phyloP scores from a whole-genome alignment of 1,140 invertebrate genomes.

The Cheumatopsyche charites region DNA sequence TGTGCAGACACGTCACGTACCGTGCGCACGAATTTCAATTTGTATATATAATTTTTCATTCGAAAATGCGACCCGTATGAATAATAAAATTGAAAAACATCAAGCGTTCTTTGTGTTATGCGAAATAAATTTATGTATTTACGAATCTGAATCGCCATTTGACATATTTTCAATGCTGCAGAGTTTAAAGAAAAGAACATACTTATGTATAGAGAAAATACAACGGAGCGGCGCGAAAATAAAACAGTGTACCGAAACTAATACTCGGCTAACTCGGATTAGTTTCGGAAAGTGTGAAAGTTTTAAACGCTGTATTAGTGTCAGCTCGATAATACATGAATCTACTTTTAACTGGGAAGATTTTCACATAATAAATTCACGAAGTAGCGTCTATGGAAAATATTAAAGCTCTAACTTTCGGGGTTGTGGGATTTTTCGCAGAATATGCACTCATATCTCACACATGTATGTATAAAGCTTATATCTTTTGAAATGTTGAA shows the following conservation, averaged over 20 bases:
- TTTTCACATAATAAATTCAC: constrained; percentile 18
- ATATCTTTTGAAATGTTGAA: no score
- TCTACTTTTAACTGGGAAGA: constrained; percentile 1
- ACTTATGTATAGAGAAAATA: no score
- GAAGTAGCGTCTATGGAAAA: not conserved
- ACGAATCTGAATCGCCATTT: no score
- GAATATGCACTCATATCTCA: no score
- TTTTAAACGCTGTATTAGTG: constrained; percentile 17
- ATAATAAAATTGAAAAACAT: not conserved
- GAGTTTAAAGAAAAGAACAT: no score
- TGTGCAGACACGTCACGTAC: no score
- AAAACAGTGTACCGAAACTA: not conserved
- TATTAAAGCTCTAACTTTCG: no score
- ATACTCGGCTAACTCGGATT: no score
- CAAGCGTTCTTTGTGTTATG: not conserved
- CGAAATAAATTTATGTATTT: not conserved
- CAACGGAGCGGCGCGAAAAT: not conserved
- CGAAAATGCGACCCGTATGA: constrained; percentile 9
- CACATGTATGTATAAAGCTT: no score
- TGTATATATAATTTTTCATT: not conserved
- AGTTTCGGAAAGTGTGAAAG: constrained; percentile 5
- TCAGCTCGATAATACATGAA: constrained; percentile 15
- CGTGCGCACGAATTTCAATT: no score
- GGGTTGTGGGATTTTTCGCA: no score
- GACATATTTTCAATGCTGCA: no score